Evolutionary conservation across 2,113 vertebrate species (phyloP), one percentile per base, ranked within the genome.

Genomic region (Sylvilagus bachmani): DNA sequence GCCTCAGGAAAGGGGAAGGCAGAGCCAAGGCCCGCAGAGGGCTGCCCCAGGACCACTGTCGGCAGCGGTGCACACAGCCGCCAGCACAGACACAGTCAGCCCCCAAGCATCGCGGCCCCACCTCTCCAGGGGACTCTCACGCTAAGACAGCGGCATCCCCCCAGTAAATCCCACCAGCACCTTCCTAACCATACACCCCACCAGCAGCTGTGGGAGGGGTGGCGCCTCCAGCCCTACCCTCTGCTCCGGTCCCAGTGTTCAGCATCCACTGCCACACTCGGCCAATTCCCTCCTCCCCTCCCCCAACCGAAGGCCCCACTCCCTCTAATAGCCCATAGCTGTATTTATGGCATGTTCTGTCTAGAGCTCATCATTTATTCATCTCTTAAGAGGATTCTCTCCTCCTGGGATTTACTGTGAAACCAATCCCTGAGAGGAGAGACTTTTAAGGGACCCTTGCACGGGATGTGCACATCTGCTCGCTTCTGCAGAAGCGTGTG

Each of bases 371-470:
- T 91, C 90, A 70, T 89, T 90, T 93, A 94, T 95, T 95, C 90
- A 95, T 90, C 74, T 93, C 93, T 90, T 92, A 66, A 92, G 88
- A 92, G 69, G 83, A 55, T 44, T 61, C 86, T 90, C 58, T 25
- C 51, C 89, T 95, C 33, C 38, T 24, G 86, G 80, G 95, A 78
- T 77, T 91, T 81, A 67, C 10, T 89, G 95, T 69, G 90, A 90
- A 91, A 86, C 81, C 82, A 86, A 49, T 58, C 38, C 55, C 12
- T 36, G 71, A 74, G 22, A 11, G 9, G 83, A 85, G 2, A 70
- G 78, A 94, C 64, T 75, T 90, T 70, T 31, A 87, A 73, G 77
- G 71, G 79, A 85, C 22, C 22, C n/a, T 86, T 58, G 25, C 62
- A 82, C 55, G 53, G 73, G 21, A 85, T 4, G 22, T 19, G 55